phyloP scores from a whole-genome alignment of 2,797 vertebrate genomes.

The Tympanoctomys barrerae region DNA sequence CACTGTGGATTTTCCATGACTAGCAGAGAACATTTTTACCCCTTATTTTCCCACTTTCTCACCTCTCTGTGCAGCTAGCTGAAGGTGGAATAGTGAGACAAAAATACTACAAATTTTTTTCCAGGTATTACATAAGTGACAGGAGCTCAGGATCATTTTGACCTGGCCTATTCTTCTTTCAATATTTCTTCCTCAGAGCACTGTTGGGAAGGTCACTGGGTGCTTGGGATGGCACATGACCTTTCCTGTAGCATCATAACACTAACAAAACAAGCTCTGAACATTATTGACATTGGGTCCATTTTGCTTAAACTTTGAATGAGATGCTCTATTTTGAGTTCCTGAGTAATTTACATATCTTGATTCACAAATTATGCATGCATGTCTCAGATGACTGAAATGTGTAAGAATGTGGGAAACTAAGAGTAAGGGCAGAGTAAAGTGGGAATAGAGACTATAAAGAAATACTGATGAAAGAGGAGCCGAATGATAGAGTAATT shows the following conservation, averaged over 20 bases:
- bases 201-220: slow-evolving; percentile 90
- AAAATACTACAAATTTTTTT: slow-evolving; percentile 11
- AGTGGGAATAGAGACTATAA: not conserved
- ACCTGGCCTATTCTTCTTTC: slow-evolving; percentile 85
- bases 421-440: not conserved
- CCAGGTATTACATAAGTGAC: not conserved
- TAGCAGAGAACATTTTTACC: not conserved
- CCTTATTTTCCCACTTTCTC: not conserved
- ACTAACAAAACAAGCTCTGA: slow-evolving; percentile 70
- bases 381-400: not conserved
- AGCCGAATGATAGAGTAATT: not conserved
- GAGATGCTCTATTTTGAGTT: slow-evolving; percentile 49
- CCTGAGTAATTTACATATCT: not conserved
- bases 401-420: not conserved
- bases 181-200: slow-evolving; percentile 87
- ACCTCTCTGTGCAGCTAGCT: not conserved
- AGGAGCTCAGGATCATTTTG: slow-evolving; percentile 57
- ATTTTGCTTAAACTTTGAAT: slow-evolving; percentile 71
- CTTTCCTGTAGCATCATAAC: slow-evolving; percentile 81
- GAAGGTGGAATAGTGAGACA: not conserved
- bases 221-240: slow-evolving; percentile 87
- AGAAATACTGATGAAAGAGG: not conserved
- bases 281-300: not conserved
- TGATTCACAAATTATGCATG: not conserved
- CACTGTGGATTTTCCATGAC: not conserved